Evolutionary conservation across 2,113 vertebrate genomes (phyloP), one percentile per base, ranked within the genome.

Genomic region (Xenopus borealis): DNA sequence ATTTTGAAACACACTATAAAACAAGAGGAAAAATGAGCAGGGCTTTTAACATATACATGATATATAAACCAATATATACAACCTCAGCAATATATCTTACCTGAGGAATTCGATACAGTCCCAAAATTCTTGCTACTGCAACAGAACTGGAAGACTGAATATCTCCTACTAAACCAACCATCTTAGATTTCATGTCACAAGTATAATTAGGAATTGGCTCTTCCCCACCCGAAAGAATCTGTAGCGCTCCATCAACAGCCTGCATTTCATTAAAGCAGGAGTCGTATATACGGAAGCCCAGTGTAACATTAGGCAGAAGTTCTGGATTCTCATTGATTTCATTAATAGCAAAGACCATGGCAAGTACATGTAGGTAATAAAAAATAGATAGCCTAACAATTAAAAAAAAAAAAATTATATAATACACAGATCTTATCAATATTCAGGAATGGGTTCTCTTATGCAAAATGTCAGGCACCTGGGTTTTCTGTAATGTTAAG

Each of bases 41-140:
- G 1, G 33, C 33, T 40, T 40, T 40, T 6, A 40, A 4, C 33
- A 40, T 40, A 40, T 40, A 40, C 33, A 40, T 40, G 33, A 40
- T 3, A 40, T 40, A 40, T 6, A 40, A 40, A 40, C 2, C 8
- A 40, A 9, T 7, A 40, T 40, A 9, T 4, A 40, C 5, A 40
- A 2, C 33, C 33, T 40, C 33, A 40, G 33, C 33, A 40, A 55
- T n/a, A n/a, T 55, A 18, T n/a, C 17, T 55, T 11, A 74, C 72
- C 72, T 74, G 72, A 17, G 72, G 72, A 40, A 66, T 59, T 3
- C 72, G 63, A 67, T 18, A 67, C 16, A 74, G 66, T 9, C 64
- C 72, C 58, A 74, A 74, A 23, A 55, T 59, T 10, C 66, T 66
- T 19, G 63, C 64, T 18, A 74, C 63, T 19, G 66, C 10, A 59